phyloP scores from a whole-genome alignment of 2,113 vertebrate genomes.

The Zosterops lateralis region DNA sequence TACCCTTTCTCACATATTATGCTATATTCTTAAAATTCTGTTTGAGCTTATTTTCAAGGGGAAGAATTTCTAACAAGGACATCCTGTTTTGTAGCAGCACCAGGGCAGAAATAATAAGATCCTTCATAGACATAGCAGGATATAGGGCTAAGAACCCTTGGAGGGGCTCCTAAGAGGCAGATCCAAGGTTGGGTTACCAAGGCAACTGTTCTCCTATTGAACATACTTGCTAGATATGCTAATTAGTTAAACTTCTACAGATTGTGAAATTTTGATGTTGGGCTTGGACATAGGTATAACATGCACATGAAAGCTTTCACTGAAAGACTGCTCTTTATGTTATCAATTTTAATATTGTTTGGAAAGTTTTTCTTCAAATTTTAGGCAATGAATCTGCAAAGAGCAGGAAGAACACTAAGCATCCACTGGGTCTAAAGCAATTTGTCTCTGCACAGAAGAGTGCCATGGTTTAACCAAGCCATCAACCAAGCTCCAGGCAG shows the following conservation, averaged over 20 bases:
- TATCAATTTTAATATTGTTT: neutral
- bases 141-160: neutral
- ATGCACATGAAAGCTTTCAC: neutral
- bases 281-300: rapidly evolving
- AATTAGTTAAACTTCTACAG: neutral
- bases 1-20: neutral
- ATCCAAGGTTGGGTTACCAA: neutral
- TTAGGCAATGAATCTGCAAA: neutral
- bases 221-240: neutral
- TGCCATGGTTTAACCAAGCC: neutral
- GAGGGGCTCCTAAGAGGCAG: neutral
- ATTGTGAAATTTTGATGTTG: neutral
- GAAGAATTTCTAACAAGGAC: neutral
- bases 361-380: neutral
- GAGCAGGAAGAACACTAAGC: neutral
- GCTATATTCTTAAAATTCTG: neutral
- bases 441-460: neutral
- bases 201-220: neutral
- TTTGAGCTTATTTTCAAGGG: neutral
- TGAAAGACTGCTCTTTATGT: neutral
- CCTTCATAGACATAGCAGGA: neutral
- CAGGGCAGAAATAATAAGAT: rapidly evolving
- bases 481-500: neutral
- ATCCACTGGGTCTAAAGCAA: neutral
- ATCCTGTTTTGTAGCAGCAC: neutral